A percentile compares a stretch with the other conserved stretches of the same genome.
phyloP scores from a whole-genome alignment of 2,797 vertebrate species.

The Poecilia wingei region DNA sequence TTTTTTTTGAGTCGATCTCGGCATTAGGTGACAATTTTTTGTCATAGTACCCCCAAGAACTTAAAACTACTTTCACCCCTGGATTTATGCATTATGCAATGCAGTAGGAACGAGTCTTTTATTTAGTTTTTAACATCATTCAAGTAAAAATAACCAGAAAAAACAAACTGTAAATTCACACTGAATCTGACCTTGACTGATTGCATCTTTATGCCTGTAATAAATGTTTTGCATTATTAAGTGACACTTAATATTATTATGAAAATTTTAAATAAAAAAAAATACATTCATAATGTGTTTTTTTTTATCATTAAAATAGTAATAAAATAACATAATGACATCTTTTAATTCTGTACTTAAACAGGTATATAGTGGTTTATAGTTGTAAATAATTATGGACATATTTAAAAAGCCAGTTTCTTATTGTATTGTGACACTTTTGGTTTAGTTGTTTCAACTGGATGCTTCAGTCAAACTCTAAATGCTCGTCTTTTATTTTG shows the following conservation, averaged over 20 bases:
- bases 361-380: neutral
- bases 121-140: neutral
- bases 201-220: neutral
- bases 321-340: neutral
- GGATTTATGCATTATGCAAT: neutral
- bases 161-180: neutral
- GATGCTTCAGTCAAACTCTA: neutral
- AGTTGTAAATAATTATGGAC: neutral
- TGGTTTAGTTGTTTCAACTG: neutral
- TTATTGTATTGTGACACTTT: neutral
- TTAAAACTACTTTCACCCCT: too few relatives aligned
- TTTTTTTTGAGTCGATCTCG: too few relatives aligned
- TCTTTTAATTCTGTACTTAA: neutral
- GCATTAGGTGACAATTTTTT: neutral
- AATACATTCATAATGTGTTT: neutral
- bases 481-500: neutral
- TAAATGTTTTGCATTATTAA: neutral
- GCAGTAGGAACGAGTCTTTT: neutral
- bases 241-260: neutral
- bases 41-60: too few relatives aligned
- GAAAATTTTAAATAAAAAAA: neutral
- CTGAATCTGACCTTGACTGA: neutral
- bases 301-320: neutral
- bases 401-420: too few relatives aligned
- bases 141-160: neutral